Percentiles rank a stretch among this genome's conserved stretches.
Conservation (phyloP, 2,888 invertebrate species). For the Sarcophaga variegata region DNA sequence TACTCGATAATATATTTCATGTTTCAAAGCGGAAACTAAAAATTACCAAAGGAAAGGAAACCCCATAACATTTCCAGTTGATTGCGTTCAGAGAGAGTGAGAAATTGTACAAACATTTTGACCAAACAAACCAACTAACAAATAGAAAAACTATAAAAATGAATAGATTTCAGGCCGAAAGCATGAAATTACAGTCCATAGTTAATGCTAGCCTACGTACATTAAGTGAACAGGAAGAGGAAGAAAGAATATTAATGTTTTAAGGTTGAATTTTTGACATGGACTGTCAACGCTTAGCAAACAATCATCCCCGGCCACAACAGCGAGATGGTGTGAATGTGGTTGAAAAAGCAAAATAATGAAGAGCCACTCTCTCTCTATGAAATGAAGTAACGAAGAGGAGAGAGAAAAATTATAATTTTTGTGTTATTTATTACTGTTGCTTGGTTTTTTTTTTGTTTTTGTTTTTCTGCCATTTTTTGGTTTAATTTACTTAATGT, state of each 20-base stretch:
- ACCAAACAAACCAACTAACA: neutral
- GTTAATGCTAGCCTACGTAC: neutral
- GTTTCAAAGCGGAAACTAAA: constrained; percentile 43
- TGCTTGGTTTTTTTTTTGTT: neutral
- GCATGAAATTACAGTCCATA: constrained; percentile 29
- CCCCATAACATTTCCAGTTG: constrained; percentile 27
- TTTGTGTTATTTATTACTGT: neutral
- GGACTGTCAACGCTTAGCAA: constrained; percentile 45
- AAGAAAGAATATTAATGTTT: constrained; percentile 33
- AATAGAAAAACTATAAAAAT: neutral
- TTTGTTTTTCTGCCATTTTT: constrained; percentile 1
- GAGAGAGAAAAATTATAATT: neutral
- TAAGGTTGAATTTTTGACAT: constrained; percentile 46
- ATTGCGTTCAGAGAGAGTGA: neutral
- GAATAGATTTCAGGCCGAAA: constrained; percentile 30
- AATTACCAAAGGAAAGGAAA: constrained; percentile 34
- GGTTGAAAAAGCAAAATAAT: neutral
- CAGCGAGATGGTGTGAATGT: neutral
- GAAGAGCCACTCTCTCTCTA: no score
- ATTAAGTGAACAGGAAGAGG: neutral
- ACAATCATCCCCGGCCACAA: neutral
- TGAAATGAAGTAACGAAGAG: no score
- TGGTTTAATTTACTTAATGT: constrained; percentile 55
- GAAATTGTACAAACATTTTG: constrained; percentile 16
- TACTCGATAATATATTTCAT: constrained; percentile 34